phyloP scores from a whole-genome alignment of 2,888 invertebrate genomes.

The Blastobasis lacticolella region DNA sequence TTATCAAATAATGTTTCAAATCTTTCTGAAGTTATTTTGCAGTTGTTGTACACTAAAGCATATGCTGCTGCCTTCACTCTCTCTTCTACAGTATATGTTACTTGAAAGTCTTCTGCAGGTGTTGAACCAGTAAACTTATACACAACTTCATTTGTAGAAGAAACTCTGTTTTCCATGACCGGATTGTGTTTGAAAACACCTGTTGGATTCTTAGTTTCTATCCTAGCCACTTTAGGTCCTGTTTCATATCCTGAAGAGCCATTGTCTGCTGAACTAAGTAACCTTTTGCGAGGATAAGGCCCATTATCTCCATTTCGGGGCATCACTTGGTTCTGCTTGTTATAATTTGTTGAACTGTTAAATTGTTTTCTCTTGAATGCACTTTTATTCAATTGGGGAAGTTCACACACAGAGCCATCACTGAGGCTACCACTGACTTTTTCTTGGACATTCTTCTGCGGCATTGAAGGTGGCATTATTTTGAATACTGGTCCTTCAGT shows the following conservation, averaged over 20 bases:
- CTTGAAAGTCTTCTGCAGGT: slow-evolving; percentile 45
- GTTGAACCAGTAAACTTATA: slow-evolving; percentile 51
- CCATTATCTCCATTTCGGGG: slow-evolving; percentile 31
- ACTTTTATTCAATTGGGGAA: slow-evolving; percentile 37
- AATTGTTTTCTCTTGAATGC: slow-evolving; percentile 40
- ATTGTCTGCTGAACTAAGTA: slow-evolving; percentile 43
- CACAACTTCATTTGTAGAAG: slow-evolving; percentile 54
- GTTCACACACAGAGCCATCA: slow-evolving; percentile 56
- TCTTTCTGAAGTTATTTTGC: slow-evolving; percentile 53
- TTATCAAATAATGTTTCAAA: slow-evolving; percentile 58
- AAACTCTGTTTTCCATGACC: slow-evolving; percentile 64
- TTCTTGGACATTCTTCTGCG: slow-evolving; percentile 41
- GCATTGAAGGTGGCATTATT: slow-evolving; percentile 64
- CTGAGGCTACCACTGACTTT: slow-evolving; percentile 52
- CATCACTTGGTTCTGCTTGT: slow-evolving; percentile 30
- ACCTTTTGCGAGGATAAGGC: slow-evolving; percentile 38
- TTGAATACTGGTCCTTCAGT: slow-evolving; percentile 69
- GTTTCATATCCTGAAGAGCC: slow-evolving; percentile 55
- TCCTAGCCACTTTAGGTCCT: slow-evolving; percentile 40
- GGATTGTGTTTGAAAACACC: slow-evolving; percentile 37
- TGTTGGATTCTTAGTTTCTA: slow-evolving; percentile 31
- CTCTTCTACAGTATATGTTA: slow-evolving; percentile 57
- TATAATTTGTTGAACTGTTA: slow-evolving; percentile 29
- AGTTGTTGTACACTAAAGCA: slow-evolving; percentile 61
- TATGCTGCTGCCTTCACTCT: slow-evolving; percentile 56